Evolutionary conservation across 92 coral and sea anemone species (phyloP), one percentile per base, ranked within the genome.

Genomic region (Meandrina meandrites): DNA sequence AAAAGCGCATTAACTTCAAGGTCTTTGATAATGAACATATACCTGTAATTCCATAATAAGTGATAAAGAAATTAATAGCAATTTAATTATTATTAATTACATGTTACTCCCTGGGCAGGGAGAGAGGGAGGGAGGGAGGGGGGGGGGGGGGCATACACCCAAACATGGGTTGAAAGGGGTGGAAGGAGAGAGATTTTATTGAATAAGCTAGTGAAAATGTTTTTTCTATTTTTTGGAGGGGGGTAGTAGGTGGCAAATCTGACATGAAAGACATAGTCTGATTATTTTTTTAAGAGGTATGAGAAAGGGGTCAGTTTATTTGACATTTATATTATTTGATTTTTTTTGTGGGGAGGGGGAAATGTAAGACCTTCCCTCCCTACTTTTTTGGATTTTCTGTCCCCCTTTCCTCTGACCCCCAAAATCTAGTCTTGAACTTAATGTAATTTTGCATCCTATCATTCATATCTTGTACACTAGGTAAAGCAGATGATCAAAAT

Each of bases 401-500:
- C 30, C 53, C 77, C 48, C 50, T 21, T 35, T 24, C 78, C 14
- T 19, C 7, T 24, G 28, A 36, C 17, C 24, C 48, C 1, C 0
- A 13, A 4, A 34, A 32, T 70, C 8, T 70, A n/a, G n/a, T 32
- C 75, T 32, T 70, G 9, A 2, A 70, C 6, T n/a, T 70, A 56
- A 16, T 50, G 2, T 34, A 4, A 0, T 32, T 71, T 2, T 18
- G 14, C 27, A 1, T 7, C 27, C 1, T 7, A 73, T 17, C 76
- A 71, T 71, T 71, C 21, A 71, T 2, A 2, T 71, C 45, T 30
- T 34, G 36, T 28, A 4, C 2, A 28, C 37, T 27, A 80, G 85
- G 77, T 80, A 73, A 68, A 10, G 16, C 13, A 8, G 60, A 81
- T 12, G 15, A 70, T 58, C 90, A 78, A 76, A 94, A 92, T 81